Base-by-base conservation (phyloP, 2,888 invertebrate genomes). In the Rhimphoctona megacephalus region DNA sequence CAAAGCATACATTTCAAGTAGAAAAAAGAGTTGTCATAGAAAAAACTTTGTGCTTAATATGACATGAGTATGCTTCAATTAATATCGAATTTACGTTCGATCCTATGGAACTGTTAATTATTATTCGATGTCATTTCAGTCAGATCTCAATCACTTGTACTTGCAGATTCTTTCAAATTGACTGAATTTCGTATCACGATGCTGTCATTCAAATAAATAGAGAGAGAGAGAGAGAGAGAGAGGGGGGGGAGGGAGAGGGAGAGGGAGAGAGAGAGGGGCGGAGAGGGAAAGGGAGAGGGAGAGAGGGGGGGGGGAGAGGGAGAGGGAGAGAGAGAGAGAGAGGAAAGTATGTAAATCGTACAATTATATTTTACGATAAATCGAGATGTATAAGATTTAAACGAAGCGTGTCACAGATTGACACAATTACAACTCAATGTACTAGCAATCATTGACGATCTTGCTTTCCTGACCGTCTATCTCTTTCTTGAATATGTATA, bases 371-470 rank as follows among this genome's bases (percentile, higher is more conserved):
- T 22, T 30, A n/a, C 33, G 36, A 43, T 39, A 17, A 72, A 79
- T 67, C 30, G 66, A 33, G 43, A 66, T 14, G 6, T 52, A 33
- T 54, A 73, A 79, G 25, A 74, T 78, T 83, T 46, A 66, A 78
- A 64, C 25, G 54, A 66, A 78, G 19, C 25, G 36, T 54, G 25
- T 52, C 54, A 54, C 43, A 33, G 74, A 69, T 61, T 74, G 66
- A 73, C 83, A 73, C 74, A 43, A 84, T 84, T 57, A 49, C 36
- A 70, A 76, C 54, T 57, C n/a, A 7, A n/a, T 49, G 43, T 57
- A 67, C 30, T 54, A 61, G 33, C 4, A 17, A 77, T 25, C 49
- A 77, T 52, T 66, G 30, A 36, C 69, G 19, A 54, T 78, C 22
- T 67, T 67, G 14, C 33, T 11, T 36, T 70, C 14, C 30, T 54